Evolutionary conservation across 92 coral and sea anemone species (phyloP).

Genomic region (Palythoa heliodiscus): DNA sequence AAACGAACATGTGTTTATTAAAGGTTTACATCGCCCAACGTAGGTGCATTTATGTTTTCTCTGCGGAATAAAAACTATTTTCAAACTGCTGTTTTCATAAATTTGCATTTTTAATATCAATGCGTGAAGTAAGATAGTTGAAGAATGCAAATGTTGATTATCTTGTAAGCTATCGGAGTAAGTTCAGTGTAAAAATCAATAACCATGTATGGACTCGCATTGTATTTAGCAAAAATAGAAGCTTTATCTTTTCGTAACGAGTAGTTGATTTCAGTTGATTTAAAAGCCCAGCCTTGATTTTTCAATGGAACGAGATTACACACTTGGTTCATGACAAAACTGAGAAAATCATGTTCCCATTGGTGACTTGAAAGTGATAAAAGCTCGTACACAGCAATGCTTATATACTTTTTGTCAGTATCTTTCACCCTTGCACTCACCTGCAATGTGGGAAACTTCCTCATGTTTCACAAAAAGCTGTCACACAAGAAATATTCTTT

Average conservation of each 20-base stretch:
- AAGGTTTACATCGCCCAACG: background rate
- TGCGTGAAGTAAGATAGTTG: background rate
- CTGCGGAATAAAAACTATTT: background rate
- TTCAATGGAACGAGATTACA: too few species aligned
- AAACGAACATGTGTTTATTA: slow-evolving; percentile 3
- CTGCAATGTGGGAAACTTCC: too few species aligned
- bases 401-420: too few species aligned
- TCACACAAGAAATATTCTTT: too few species aligned
- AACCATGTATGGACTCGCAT: background rate
- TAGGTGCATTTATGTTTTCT: background rate
- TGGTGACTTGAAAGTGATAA: too few species aligned
- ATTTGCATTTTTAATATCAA: slow-evolving; percentile 35
- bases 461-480: too few species aligned
- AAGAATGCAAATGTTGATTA: background rate
- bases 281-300: too few species aligned
- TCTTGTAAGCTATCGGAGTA: background rate
- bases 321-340: too few species aligned
- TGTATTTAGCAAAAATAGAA: background rate
- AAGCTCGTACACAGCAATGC: too few species aligned
- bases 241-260: background rate
- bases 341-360: too few species aligned
- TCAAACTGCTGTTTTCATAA: slow-evolving; percentile 22
- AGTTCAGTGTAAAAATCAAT: background rate
- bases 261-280: background rate
- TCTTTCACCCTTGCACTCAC: too few species aligned